Conservation (phyloP, 2,113 vertebrate genomes). For the Trogon surrucura region DNA sequence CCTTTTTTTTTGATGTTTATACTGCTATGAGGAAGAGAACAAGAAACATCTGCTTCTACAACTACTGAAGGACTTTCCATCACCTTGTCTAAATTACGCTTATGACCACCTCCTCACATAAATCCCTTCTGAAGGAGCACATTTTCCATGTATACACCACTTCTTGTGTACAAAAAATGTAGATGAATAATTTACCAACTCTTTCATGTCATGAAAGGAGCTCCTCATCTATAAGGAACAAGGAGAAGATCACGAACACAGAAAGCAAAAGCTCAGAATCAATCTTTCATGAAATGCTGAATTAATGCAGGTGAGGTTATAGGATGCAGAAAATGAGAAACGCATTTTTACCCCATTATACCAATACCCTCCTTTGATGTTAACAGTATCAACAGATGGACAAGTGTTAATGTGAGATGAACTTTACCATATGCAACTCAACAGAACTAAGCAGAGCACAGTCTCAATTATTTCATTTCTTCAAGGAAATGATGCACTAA, state of each 20-base stretch:
- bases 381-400: background rate
- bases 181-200: slow-evolving; percentile 29
- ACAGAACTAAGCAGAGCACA: slow-evolving; percentile 9
- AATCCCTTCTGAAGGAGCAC: background rate
- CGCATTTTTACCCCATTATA: background rate
- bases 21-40: background rate
- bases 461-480: slow-evolving; percentile 49
- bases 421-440: background rate
- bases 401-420: background rate
- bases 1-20: background rate
- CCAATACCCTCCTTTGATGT: background rate
- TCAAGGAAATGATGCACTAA: slow-evolving; percentile 57
- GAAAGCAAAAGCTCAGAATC: background rate
- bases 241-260: background rate
- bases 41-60: slow-evolving; percentile 26
- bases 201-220: background rate
- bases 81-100: background rate
- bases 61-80: background rate
- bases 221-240: background rate
- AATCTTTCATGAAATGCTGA: background rate
- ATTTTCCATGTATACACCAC: background rate
- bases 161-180: background rate
- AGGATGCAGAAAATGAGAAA: background rate
- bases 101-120: background rate
- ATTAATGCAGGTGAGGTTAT: background rate